Evolutionary conservation across 1,140 invertebrate species (phyloP), one percentile per base, ranked within the genome.

Genomic region (Lamellibrachia luymesi): DNA sequence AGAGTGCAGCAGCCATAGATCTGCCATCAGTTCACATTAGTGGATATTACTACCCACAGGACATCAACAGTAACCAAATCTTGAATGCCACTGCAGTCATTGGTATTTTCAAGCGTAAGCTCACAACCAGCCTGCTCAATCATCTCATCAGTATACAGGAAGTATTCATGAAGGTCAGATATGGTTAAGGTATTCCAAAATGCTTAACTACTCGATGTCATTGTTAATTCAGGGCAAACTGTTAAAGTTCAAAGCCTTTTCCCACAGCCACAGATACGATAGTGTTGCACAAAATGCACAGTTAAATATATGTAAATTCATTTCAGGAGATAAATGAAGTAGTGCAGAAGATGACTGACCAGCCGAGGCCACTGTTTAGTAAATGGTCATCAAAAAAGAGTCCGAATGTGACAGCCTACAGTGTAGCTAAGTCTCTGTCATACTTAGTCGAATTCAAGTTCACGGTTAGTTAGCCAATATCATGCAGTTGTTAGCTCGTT

Each of bases 141-240:
- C 99, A 99, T 97, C 97, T 99, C 50, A 98, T 99, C 0, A 99
- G 99, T 97, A 99, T 99, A 25, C 99, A 99, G 96, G 99, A 99
- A 97, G 99, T 99, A 2, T 99, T 99, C 95, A 99, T 99, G 98
- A 99, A 98, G 97, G 98, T 92, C 50, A 49, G 91, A 25, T 50
- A 7, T 50, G 22, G 4, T 91, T 38, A 38, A 38, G 38, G 1
- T 38, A 38, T 38, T 38, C 38, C 38, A 38, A 38, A 38, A 38
- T 38, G 38, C 38, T 38, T 38, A 38, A 38, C 38, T 38, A 38
- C 38, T 38, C 38, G 1, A 38, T 38, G 38, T 38, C 38, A 38
- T 38, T 38, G 38, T 38, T 38, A 38, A 38, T 38, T 38, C 38
- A 38, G 38, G 38, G 38, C 38, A 38, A 38, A 38, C 38, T 38